phyloP scores from a whole-genome alignment of 2,113 vertebrate genomes.

The Globicephala melas region DNA sequence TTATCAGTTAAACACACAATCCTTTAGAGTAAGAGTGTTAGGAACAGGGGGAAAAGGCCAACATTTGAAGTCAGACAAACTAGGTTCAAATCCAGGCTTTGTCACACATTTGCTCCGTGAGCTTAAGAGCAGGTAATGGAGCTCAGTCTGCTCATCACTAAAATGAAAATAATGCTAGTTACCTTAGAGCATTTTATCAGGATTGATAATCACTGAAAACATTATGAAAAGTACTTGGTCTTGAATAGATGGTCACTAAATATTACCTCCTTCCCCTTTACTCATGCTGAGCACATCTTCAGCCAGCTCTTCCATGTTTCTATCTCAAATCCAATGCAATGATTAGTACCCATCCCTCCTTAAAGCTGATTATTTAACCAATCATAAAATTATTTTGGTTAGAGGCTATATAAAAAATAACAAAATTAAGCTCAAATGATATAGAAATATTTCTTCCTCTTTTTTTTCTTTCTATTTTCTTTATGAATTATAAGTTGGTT shows the following conservation, averaged over 20 bases:
- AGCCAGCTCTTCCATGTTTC: background rate
- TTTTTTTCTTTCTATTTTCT: background rate
- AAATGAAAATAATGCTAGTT: background rate
- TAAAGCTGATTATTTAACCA: background rate
- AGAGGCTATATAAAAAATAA: background rate
- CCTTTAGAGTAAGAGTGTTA: background rate
- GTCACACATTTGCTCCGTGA: background rate
- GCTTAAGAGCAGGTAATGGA: background rate
- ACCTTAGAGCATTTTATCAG: background rate
- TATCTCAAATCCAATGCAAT: background rate
- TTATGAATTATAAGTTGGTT: background rate
- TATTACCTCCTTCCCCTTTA: background rate
- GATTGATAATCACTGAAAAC: background rate
- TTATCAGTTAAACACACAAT: background rate
- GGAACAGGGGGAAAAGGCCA: background rate
- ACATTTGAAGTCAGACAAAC: background rate
- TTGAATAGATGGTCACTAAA: background rate
- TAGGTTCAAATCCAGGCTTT: background rate
- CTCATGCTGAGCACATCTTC: background rate
- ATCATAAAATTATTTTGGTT: background rate
- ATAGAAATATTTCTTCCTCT: background rate
- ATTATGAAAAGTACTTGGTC: background rate
- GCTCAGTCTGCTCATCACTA: background rate
- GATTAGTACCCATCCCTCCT: background rate
- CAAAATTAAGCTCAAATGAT: background rate